A percentile compares a stretch with the other conserved stretches of the same genome.
These are phyloP conservation scores for Eurystomus glaucurus DNA, from an alignment of 2,797 vertebrate genomes.

Conservation along the genomic window DNA sequence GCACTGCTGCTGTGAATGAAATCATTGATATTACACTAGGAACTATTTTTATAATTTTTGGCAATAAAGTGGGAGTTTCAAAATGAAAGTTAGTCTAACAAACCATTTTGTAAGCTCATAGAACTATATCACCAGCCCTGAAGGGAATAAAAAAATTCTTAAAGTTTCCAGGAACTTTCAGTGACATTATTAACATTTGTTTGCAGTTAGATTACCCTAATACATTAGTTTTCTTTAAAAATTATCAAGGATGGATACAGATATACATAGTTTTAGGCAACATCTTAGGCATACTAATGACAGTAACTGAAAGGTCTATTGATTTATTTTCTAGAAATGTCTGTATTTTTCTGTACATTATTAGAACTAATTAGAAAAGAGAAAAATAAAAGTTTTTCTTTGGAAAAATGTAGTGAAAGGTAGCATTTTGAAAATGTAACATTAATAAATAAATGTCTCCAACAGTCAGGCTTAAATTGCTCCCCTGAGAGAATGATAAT, in stretches of 20 bases:
- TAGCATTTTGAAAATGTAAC: neutral
- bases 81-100: neutral
- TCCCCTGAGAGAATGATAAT: neutral
- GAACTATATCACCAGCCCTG: neutral
- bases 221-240: neutral
- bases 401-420: neutral
- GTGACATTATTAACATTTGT: neutral
- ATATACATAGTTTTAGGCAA: neutral
- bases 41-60: constrained; percentile 45
- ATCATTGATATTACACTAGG: neutral
- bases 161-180: constrained; percentile 25
- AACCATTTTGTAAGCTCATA: constrained; percentile 16
- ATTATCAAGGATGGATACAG: neutral
- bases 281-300: neutral
- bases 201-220: neutral
- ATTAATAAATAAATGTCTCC: neutral
- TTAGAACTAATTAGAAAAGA: neutral
- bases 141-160: neutral
- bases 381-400: accelerated
- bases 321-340: neutral
- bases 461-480: accelerated
- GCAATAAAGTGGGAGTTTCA: constrained; percentile 9
- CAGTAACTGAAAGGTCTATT: neutral
- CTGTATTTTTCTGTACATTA: neutral
- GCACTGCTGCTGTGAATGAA: constrained; percentile 34